Percentiles rank a stretch among this genome's conserved stretches.
Evolutionary conservation across 2,797 vertebrate species (phyloP).

Genomic region (Scolopax bukidnonensis): DNA sequence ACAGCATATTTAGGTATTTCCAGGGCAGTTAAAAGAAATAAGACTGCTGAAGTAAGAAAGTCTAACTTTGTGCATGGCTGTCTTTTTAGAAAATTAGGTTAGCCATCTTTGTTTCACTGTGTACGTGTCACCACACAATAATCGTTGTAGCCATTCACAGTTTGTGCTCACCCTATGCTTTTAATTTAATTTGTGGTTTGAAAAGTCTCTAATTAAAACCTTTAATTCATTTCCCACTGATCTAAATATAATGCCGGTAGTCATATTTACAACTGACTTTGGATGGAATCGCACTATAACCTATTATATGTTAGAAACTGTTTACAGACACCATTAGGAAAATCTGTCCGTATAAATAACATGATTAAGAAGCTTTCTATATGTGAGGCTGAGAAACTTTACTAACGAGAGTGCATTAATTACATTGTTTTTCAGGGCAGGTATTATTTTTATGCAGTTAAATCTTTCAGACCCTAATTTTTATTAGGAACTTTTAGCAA

Average conservation of each 20-base stretch:
- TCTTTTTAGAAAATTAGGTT: not conserved
- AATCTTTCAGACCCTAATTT: not conserved
- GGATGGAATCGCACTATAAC: not conserved
- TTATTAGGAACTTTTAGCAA: not conserved
- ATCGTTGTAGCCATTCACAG: not conserved
- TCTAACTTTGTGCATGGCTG: not conserved
- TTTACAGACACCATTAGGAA: not conserved
- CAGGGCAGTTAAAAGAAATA: not conserved
- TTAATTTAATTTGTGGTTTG: not conserved
- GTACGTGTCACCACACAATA: not conserved
- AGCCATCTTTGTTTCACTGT: not conserved
- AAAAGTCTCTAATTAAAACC: not conserved
- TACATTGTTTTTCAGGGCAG: not conserved
- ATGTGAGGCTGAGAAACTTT: not conserved
- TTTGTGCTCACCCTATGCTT: not conserved
- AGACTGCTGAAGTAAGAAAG: not conserved
- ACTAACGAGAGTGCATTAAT: rapidly evolving
- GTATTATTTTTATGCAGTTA: not conserved
- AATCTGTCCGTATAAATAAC: not conserved
- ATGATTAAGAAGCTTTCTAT: not conserved
- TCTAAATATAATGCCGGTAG: not conserved
- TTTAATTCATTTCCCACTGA: not conserved
- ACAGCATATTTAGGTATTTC: not conserved
- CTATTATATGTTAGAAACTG: not conserved
- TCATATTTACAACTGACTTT: not conserved